These are phyloP conservation scores for Neodiprion fabricii DNA, from an alignment of 1,140 invertebrate species.

Conservation along the genomic window DNA sequence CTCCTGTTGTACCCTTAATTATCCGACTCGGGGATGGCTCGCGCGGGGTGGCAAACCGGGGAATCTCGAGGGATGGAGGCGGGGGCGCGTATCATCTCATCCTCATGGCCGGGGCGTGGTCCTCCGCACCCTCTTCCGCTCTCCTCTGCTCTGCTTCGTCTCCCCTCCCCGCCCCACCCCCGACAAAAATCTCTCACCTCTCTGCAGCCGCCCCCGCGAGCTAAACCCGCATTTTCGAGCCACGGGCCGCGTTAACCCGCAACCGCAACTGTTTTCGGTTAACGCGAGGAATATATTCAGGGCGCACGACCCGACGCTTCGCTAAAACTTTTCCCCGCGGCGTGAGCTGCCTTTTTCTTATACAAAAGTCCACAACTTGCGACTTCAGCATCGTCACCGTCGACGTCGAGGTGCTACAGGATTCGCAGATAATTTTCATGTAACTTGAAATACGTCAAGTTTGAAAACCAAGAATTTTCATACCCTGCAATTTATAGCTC, in stretches of 20 bases:
- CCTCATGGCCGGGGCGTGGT: slow-evolving; percentile 49
- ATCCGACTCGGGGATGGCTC: slow-evolving; percentile 37
- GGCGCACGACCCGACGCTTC: not conserved
- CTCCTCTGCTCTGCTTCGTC: slow-evolving; percentile 4
- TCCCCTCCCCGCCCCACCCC: slow-evolving; percentile 12
- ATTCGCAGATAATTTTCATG: too few relatives aligned
- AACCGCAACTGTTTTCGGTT: not conserved
- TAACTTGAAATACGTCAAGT: too few relatives aligned
- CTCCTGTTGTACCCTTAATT: slow-evolving; percentile 54
- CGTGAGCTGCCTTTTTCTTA: too few relatives aligned
- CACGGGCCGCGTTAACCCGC: not conserved
- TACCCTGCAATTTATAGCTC: too few relatives aligned
- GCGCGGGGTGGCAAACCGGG: slow-evolving; percentile 30
- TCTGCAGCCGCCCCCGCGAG: not conserved
- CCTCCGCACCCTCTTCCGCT: slow-evolving; percentile 31
- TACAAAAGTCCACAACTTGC: too few relatives aligned
- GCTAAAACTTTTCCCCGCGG: not conserved
- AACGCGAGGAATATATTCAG: too few relatives aligned
- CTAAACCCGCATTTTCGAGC: not conserved
- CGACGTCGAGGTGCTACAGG: too few relatives aligned
- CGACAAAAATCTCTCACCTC: slow-evolving; percentile 34
- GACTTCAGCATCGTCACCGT: too few relatives aligned
- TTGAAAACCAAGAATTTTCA: too few relatives aligned
- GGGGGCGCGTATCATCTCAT: slow-evolving; percentile 46
- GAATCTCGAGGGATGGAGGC: slow-evolving; percentile 30